These are phyloP conservation scores for Enteromius argenteus DNA, from an alignment of 2,797 vertebrate species.

Conservation along the genomic window DNA sequence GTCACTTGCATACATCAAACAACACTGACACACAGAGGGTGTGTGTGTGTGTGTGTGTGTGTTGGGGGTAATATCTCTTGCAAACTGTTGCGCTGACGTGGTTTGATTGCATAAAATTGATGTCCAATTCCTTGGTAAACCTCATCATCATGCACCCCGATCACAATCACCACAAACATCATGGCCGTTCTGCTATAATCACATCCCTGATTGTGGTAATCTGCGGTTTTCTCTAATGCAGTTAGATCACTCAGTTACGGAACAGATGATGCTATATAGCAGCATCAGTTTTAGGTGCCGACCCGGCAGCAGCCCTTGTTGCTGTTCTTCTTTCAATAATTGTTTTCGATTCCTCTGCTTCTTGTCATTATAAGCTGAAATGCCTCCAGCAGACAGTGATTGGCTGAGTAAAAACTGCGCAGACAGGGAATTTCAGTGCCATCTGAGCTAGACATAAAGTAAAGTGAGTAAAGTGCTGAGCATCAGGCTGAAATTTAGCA, in stretches of 20 bases:
- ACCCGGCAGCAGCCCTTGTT: not conserved
- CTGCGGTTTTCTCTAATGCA: conserved; percentile 26
- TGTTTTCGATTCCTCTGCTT: conserved; percentile 45
- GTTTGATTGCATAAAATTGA: conserved; percentile 28
- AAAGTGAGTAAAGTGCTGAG: conserved; percentile 36
- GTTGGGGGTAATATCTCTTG: not conserved
- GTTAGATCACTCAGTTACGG: conserved; percentile 7
- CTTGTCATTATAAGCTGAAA: conserved; percentile 46
- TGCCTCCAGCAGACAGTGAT: conserved; percentile 39
- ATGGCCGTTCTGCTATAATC: conserved; percentile 26
- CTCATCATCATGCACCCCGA: conserved; percentile 14
- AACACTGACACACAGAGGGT: no score
- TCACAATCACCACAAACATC: conserved; percentile 35
- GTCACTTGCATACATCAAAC: not conserved
- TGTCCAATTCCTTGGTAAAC: conserved; percentile 7
- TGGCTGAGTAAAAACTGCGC: conserved; percentile 41
- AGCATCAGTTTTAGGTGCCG: not conserved
- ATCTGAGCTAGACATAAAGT: conserved; percentile 25
- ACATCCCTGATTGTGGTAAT: conserved; percentile 14
- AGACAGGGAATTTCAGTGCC: not conserved
- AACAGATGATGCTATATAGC: conserved; percentile 18
- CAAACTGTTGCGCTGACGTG: not conserved
- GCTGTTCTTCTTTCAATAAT: conserved; percentile 40
- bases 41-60: no score
- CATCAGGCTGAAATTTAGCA: conserved; percentile 25